These are phyloP conservation scores for Dichetophora obliterata DNA, from an alignment of 2,888 invertebrate species.

Conservation along the genomic window DNA sequence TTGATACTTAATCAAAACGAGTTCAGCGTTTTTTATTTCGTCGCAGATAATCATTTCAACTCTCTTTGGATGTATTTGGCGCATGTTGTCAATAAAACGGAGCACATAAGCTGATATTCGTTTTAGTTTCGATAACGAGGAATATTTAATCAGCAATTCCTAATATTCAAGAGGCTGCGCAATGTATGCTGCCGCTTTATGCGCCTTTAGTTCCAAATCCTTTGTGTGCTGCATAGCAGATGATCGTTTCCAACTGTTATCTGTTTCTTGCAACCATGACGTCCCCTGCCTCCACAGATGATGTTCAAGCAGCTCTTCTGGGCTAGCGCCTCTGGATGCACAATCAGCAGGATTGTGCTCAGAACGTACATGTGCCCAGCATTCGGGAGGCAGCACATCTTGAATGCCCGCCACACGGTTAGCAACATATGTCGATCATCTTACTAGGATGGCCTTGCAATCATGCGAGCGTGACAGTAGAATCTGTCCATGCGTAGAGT, in stretches of 20 bases:
- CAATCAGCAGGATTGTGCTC: too few species aligned
- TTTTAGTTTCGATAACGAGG: slow-evolving; percentile 24
- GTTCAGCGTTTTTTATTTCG: slow-evolving; percentile 25
- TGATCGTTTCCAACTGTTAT: neutral
- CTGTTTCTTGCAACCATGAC: neutral
- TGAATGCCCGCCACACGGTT: neutral
- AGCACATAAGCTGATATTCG: slow-evolving; percentile 20
- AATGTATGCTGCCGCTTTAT: neutral
- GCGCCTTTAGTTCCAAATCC: neutral
- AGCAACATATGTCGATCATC: neutral
- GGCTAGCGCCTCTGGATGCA: too few species aligned
- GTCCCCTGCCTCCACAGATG: too few species aligned
- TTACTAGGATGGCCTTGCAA: slow-evolving; percentile 2
- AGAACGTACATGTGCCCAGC: too few species aligned
- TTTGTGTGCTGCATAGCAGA: neutral
- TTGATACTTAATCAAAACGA: neutral
- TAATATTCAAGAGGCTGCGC: neutral
- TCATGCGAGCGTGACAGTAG: too few species aligned
- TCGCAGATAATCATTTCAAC: neutral
- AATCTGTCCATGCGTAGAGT: too few species aligned
- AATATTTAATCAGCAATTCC: slow-evolving; percentile 17
- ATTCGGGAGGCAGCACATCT: neutral
- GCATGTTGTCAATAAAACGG: slow-evolving; percentile 14
- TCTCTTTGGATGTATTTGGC: neutral
- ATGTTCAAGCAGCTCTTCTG: too few species aligned